A percentile compares a stretch with the other conserved stretches of the same genome.
These are phyloP conservation scores for Diacarnus erythraeanus DNA, from an alignment of 37 sponge, comb jelly and placozoan species.

Conservation along the genomic window DNA sequence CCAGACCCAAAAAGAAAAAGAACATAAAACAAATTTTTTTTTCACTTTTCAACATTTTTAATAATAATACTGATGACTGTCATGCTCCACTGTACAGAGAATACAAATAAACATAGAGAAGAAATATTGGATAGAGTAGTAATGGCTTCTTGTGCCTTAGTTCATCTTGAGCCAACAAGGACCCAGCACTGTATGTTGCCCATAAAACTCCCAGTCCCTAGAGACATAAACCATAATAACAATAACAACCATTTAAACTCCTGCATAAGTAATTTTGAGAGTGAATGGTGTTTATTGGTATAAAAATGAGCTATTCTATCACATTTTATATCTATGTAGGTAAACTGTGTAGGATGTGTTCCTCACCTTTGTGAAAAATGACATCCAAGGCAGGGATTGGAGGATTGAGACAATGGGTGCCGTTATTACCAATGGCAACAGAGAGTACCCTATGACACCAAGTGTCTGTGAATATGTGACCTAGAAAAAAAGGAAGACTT, in stretches of 20 bases:
- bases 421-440: constrained; percentile 75
- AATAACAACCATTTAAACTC: no score
- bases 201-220: constrained; percentile 86
- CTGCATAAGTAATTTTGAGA: no score
- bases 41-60: not conserved
- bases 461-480: constrained; percentile 82
- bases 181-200: constrained; percentile 89
- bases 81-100: constrained; percentile 80
- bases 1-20: constrained; percentile 54
- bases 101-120: constrained; percentile 85
- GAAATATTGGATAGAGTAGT: constrained; percentile 86
- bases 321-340: no score
- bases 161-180: constrained; percentile 76
- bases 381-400: constrained; percentile 36
- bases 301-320: no score
- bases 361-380: constrained; percentile 59
- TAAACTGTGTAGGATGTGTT: no score
- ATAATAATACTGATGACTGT: not conserved
- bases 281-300: no score
- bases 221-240: no score
- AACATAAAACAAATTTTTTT: constrained; percentile 5
- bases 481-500: constrained; percentile 19
- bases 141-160: constrained; percentile 78
- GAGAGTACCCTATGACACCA: constrained; percentile 86
- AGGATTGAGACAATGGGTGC: constrained; percentile 73